phyloP scores from a whole-genome alignment of 2,113 vertebrate genomes.

The Cricetomys ansorgei region DNA sequence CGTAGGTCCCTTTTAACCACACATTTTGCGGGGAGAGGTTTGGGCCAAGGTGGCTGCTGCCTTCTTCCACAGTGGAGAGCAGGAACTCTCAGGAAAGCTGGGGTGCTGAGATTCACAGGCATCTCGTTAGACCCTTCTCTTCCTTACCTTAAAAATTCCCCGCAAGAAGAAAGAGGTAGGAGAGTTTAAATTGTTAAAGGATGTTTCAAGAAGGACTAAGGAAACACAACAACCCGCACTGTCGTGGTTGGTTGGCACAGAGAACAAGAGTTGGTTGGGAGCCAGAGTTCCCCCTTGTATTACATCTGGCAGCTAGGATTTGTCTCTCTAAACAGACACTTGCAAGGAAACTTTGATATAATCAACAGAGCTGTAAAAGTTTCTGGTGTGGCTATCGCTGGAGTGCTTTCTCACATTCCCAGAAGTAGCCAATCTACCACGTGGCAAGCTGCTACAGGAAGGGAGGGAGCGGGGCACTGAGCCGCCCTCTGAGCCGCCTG shows the following conservation, averaged over 20 bases:
- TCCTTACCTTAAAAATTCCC: neutral
- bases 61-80: neutral
- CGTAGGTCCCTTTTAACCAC: rapidly evolving
- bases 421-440: constrained; percentile 2
- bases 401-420: constrained; percentile 23
- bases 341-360: constrained; percentile 54
- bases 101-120: neutral
- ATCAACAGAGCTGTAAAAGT: constrained; percentile 12
- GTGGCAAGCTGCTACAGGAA: constrained; percentile 56
- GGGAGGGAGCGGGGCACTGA: constrained; percentile 5
- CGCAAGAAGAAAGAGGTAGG: neutral
- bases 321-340: constrained; percentile 41
- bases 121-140: neutral
- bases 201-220: constrained; percentile 2
- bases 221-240: neutral
- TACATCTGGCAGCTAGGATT: constrained; percentile 28
- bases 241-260: neutral
- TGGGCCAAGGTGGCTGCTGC: neutral
- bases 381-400: neutral
- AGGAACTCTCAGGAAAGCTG: neutral
- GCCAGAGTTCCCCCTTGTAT: too few relatives aligned
- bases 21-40: neutral
- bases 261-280: too few relatives aligned
- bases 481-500: neutral
- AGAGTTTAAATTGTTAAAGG: neutral